Conservation (phyloP, 2,888 invertebrate genomes). For the Vandiemenella viatica region DNA sequence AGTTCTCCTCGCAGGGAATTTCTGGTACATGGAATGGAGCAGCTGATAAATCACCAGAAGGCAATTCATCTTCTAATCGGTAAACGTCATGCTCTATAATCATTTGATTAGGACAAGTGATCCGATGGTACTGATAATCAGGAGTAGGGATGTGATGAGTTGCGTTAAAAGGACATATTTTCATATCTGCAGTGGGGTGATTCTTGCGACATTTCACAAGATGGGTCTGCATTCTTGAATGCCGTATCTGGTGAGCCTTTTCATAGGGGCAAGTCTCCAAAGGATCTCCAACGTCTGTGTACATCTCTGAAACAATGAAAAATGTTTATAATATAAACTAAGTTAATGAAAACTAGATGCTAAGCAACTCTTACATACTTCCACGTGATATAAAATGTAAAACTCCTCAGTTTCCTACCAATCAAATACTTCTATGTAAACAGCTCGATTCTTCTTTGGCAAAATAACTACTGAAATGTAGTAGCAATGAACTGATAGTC, state of each 20-base stretch:
- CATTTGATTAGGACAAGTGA: not conserved
- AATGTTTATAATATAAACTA: too few species aligned
- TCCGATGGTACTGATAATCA: conserved; percentile 12
- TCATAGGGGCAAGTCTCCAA: conserved; percentile 22
- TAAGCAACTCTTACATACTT: too few species aligned
- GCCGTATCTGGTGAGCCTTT: conserved; percentile 18
- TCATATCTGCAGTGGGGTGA: conserved; percentile 16
- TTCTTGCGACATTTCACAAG: conserved; percentile 20
- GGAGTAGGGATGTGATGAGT: conserved; percentile 18
- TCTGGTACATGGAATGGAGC: not conserved
- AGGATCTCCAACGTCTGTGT: conserved; percentile 16
- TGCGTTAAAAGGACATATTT: conserved; percentile 20
- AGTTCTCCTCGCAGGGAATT: not conserved
- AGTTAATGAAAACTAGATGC: too few species aligned
- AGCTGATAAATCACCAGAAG: not conserved
- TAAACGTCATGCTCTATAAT: not conserved
- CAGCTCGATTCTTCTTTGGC: too few species aligned
- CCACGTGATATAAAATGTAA: too few species aligned
- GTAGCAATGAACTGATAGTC: too few species aligned
- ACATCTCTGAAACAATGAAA: too few species aligned
- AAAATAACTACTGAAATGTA: too few species aligned
- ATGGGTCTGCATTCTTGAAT: conserved; percentile 20
- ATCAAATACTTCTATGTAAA: too few species aligned
- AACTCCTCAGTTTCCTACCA: too few species aligned
- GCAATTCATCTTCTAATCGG: not conserved